A percentile compares a stretch with the other conserved stretches of the same genome.
These are phyloP conservation scores for Oncorhynchus tshawytscha DNA, from an alignment of 2,113 vertebrate species.

Conservation along the genomic window DNA sequence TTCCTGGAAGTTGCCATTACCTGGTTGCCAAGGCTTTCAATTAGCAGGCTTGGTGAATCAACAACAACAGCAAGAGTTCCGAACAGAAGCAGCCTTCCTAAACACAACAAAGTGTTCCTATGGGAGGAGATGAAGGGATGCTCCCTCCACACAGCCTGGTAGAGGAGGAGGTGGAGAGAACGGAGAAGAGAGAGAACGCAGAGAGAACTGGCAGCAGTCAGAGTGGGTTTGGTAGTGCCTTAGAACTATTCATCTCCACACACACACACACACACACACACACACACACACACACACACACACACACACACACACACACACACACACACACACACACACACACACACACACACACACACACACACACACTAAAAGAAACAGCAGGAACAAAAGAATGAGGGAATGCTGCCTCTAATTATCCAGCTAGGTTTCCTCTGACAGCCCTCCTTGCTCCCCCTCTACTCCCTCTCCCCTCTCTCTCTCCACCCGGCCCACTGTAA, in stretches of 20 bases:
- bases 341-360: background rate
- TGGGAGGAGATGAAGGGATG: slow-evolving; percentile 2
- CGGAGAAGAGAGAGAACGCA: background rate
- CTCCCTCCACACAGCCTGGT: slow-evolving; percentile 38
- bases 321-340: background rate
- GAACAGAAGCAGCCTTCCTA: background rate
- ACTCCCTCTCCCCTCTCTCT: slow-evolving; percentile 9
- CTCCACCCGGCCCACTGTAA: background rate
- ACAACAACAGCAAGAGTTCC: slow-evolving; percentile 1
- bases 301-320: background rate
- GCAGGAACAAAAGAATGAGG: too few relatives aligned
- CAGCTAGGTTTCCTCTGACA: slow-evolving; percentile 1
- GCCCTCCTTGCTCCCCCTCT: too few relatives aligned
- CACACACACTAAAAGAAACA: background rate
- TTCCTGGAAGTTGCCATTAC: slow-evolving; percentile 19
- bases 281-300: background rate
- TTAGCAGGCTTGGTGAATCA: slow-evolving; percentile 24
- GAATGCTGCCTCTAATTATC: too few relatives aligned
- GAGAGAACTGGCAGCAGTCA: slow-evolving; percentile 37
- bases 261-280: background rate
- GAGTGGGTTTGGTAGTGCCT: slow-evolving; percentile 2
- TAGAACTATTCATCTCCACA: slow-evolving; percentile 41
- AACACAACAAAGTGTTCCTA: slow-evolving; percentile 24
- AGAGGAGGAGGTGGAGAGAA: background rate
- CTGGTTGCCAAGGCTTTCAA: slow-evolving; percentile 39